These are phyloP conservation scores for Stegostoma tigrinum DNA, from an alignment of 2,113 vertebrate genomes.

Conservation along the genomic window DNA sequence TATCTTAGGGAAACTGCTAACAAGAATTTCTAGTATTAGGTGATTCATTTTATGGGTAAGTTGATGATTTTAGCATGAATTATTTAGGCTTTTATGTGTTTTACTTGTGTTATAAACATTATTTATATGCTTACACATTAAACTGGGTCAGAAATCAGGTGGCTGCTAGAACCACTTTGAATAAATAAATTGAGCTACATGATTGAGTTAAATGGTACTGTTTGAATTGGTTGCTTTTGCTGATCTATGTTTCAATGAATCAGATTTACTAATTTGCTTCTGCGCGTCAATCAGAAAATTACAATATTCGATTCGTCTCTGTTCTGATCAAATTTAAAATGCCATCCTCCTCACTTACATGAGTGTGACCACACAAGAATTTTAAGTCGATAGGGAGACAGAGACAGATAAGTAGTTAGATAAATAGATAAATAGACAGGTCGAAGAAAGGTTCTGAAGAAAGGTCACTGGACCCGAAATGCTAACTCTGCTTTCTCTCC, in stretches of 20 bases:
- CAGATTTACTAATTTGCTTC: neutral
- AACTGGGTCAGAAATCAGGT: neutral
- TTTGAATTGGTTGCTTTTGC: neutral
- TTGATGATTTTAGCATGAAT: neutral
- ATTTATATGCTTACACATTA: neutral
- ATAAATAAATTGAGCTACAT: neutral
- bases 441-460: no score
- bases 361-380: neutral
- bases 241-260: neutral
- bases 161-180: constrained; percentile 8
- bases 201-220: neutral
- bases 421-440: neutral
- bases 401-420: neutral
- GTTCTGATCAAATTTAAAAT: neutral
- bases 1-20: neutral
- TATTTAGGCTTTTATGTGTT: neutral
- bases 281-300: neutral
- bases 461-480: no score
- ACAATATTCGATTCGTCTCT: neutral
- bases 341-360: neutral
- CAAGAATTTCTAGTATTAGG: neutral
- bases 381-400: neutral
- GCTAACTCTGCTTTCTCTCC: no score
- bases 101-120: neutral
- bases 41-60: neutral